Evolutionary conservation across 2,888 invertebrate genomes (phyloP).

Genomic region (Sussaba pulchella): DNA sequence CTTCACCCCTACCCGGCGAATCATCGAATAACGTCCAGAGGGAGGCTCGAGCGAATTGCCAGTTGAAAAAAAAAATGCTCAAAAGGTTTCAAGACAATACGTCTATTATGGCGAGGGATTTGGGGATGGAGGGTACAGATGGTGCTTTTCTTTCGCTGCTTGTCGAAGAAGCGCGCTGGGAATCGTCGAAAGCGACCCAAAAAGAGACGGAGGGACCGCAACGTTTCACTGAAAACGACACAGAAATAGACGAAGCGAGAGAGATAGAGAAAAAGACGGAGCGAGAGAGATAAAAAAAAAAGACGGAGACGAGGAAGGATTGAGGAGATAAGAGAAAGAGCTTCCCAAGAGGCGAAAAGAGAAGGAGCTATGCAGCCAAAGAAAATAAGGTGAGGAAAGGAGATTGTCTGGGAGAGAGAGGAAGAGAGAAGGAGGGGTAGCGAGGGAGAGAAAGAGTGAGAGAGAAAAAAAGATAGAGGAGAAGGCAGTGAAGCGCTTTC

Average conservation of each 20-base stretch:
- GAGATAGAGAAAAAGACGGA: not conserved
- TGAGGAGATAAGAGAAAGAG: conserved; percentile 71
- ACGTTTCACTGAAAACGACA: not conserved
- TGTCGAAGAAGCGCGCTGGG: conserved; percentile 1
- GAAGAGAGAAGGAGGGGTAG: not conserved
- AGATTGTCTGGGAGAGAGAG: conserved; percentile 47
- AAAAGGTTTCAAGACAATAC: not conserved
- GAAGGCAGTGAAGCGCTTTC: conserved; percentile 48
- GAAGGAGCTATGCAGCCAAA: conserved; percentile 66
- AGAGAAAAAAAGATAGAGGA: conserved; percentile 38
- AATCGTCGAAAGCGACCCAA: not conserved
- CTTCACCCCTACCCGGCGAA: too few species aligned
- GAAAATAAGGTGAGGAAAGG: conserved; percentile 63
- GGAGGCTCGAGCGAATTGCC: not conserved
- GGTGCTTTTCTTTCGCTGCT: conserved; percentile 4
- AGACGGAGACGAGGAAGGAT: conserved; percentile 16
- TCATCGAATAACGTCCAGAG: not conserved
- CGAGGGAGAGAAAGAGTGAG: conserved; percentile 31
- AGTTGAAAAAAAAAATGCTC: not conserved
- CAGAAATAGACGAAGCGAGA: not conserved
- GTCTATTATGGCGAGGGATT: not conserved
- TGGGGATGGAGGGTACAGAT: not conserved
- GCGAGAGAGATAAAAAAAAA: not conserved
- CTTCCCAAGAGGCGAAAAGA: conserved; percentile 70
- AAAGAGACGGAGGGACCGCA: not conserved